A percentile compares a stretch with the other conserved stretches of the same genome.
These are phyloP conservation scores for Ceratina calcarata DNA, from an alignment of 1,140 invertebrate genomes.

Conservation along the genomic window DNA sequence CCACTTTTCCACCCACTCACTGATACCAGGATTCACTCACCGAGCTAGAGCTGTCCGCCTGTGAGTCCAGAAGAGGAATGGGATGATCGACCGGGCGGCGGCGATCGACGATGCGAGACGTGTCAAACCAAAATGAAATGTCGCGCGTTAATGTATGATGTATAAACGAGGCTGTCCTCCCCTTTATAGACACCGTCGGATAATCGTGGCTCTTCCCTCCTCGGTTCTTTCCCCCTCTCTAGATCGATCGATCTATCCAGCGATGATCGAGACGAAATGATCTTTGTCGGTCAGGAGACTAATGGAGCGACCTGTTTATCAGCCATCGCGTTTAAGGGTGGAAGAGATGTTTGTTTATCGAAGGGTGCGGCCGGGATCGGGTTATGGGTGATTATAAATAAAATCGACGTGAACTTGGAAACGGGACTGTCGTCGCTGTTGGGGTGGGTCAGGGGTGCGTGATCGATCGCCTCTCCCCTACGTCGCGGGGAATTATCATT, in stretches of 20 bases:
- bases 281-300: constrained; percentile 28
- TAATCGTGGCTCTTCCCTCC: constrained; percentile 66
- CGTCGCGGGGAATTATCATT: too few species aligned
- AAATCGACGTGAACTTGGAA: constrained; percentile 41
- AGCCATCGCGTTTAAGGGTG: neutral
- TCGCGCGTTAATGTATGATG: constrained; percentile 41
- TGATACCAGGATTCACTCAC: constrained; percentile 5
- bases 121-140: constrained; percentile 13
- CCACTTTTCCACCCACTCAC: neutral
- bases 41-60: neutral
- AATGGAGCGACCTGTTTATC: constrained; percentile 29
- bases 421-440: constrained; percentile 12
- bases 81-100: neutral
- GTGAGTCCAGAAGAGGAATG: too few species aligned
- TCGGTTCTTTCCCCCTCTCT: neutral
- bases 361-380: constrained; percentile 15
- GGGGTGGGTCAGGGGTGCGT: constrained; percentile 40
- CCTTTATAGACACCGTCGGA: constrained; percentile 68
- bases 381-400: constrained; percentile 41
- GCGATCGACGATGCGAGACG: neutral
- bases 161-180: constrained; percentile 52
- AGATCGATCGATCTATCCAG: constrained; percentile 23
- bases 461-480: neutral
- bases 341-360: constrained; percentile 34
- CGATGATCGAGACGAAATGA: constrained; percentile 19